Conservation (phyloP, 2,113 vertebrate species). For the Aleadryas rufinucha region DNA sequence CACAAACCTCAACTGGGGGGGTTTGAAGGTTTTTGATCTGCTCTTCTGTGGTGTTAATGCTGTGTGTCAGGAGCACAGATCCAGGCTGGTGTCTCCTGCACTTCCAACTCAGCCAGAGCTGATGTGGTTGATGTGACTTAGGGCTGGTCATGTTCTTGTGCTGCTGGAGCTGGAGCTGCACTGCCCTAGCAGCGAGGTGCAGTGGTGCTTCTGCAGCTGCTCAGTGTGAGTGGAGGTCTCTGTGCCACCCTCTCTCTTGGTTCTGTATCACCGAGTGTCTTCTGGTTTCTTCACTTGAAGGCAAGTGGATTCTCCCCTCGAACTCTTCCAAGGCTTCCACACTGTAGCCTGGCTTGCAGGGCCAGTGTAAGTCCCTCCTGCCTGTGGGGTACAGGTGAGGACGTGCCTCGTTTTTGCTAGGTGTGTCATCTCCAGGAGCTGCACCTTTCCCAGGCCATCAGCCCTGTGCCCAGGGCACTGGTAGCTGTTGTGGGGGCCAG, state of each 20-base stretch:
- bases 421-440: background rate
- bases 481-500: fast-evolving
- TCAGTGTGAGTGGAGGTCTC: background rate
- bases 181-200: background rate
- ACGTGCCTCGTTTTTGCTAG: fast-evolving
- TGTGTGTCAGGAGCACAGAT: background rate
- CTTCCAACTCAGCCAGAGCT: background rate
- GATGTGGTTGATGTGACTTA: background rate
- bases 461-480: background rate
- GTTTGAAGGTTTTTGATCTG: background rate
- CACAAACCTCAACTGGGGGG: background rate
- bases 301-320: background rate
- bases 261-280: fast-evolving
- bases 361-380: background rate
- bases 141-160: background rate
- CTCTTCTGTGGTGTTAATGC: background rate
- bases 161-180: background rate
- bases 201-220: background rate
- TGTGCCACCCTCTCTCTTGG: fast-evolving
- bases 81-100: background rate
- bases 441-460: background rate
- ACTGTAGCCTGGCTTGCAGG: background rate
- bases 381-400: background rate
- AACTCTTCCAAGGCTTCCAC: background rate
- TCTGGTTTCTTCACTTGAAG: background rate